Base-by-base conservation (phyloP, 2,113 vertebrate species). In the Triplophysa rosa region DNA sequence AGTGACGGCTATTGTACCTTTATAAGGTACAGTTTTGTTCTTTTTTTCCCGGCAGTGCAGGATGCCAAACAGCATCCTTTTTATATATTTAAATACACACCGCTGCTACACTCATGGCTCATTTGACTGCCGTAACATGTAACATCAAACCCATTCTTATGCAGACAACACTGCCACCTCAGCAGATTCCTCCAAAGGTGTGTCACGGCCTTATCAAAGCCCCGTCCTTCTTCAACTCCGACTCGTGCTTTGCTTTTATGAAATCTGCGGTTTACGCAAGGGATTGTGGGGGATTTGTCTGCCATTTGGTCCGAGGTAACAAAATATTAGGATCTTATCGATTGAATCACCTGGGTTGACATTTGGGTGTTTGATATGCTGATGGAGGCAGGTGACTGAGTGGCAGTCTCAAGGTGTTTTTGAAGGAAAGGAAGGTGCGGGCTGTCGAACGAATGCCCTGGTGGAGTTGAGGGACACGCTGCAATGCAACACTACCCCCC, bases 121-220 rank as follows among this genome's bases (percentile, higher is more conserved):
- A 19, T 42, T 45, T 67, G 12, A 2, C 23, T 17, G 3, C 24
- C 47, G 73, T 83, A 81, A 81, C 79, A 70, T 58, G 42, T 67
- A 52, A 21, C 77, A 88, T 87, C 80, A 88, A 83, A 86, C 76
- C 85, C 87, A 87, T 90, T 87, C 82, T 87, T 87, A 83, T 88
- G 84, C 72, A 80, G 85, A 81, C 72, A 83, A 84, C 80, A 79
- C 59, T 89, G 85, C 83, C 67, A 78, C 84, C 83, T 90, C 89
- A 90, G 88, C 87, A 82, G 42, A 80, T 40, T 86, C 80, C 76
- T 84, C 80, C 74, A 79, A 81, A 67, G 84, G 84, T 33, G 67
- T 4, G 49, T 58, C n/a, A 4, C 65, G n/a, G 17, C 58, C 54
- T 73, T 85, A 88, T 89, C 88, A 88, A 87, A 89, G 84, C 67